Base-by-base conservation (phyloP, 2,113 vertebrate species). In the Garra rufa region DNA sequence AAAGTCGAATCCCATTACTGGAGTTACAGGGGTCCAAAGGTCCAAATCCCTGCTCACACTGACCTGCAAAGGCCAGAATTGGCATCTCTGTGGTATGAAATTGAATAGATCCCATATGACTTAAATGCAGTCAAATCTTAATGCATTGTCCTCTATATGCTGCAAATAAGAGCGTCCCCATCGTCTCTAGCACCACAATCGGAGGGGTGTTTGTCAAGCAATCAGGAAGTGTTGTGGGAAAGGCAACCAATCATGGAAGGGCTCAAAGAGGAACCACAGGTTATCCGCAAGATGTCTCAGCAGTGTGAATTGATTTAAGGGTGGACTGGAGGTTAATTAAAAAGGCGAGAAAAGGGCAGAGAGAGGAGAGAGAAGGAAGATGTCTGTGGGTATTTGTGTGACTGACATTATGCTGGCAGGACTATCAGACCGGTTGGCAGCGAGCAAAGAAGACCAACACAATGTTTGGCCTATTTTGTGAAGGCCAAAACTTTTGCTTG, bases 241-340 rank as follows among this genome's bases (percentile, higher is more conserved):
- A 38, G 50, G n/a, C 77, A 84, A 59, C 41, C 79, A 87, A 78
- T 82, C 69, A 69, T 30, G 26, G 65, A 19, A 34, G 30, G 65
- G n/a, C 57, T 52, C 70, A 14, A n/a, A 44, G 81, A 55, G 28
- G n/a, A 69, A 59, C 13, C 38, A 85, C 34, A 85, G 79, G 85
- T 82, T 85, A 85, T 85, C 26, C 28, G 21, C 52, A 50, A 76
- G 80, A 63, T 21, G 43, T 80, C 75, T 71, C 26, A 24, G 61
- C 41, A 28, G 75, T 79, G 41, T 88, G 65, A 69, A 76, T 73
- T 67, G 76, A 83, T 85, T 86, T 67, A 41, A 82, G 61, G 41
- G 74, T 67, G 80, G 61, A 50, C 19, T 44, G 17, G 83, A 86
- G 86, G 86, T 88, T 89, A 86, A 89, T 89, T 86, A 87, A 86